phyloP scores from a whole-genome alignment of 2,888 invertebrate genomes.

The Agrochola lota region DNA sequence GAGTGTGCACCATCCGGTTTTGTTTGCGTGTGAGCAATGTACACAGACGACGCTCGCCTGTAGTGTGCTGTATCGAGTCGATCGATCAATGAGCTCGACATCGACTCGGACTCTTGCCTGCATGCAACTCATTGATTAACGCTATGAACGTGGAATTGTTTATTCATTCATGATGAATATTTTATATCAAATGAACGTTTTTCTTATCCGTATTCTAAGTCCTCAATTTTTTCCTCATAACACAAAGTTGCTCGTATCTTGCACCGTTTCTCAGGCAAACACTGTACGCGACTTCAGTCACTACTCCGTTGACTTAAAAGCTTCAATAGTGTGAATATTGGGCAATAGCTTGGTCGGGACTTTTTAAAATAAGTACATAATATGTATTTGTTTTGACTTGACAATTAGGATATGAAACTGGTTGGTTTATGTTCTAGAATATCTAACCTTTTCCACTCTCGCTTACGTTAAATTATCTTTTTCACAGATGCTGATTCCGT shows the following conservation, averaged over 20 bases:
- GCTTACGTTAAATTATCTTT: slow-evolving; percentile 42
- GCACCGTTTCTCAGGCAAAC: slow-evolving; percentile 32
- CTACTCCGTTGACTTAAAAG: slow-evolving; percentile 44
- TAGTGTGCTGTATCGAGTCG: slow-evolving; percentile 84
- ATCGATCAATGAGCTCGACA: slow-evolving; percentile 90
- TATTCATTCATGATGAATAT: slow-evolving; percentile 90
- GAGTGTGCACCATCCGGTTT: slow-evolving; percentile 89
- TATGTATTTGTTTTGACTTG: slow-evolving; percentile 4
- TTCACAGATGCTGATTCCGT: slow-evolving; percentile 68
- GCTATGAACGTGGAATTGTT: slow-evolving; percentile 90
- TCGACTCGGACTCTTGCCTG: slow-evolving; percentile 86
- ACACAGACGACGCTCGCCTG: slow-evolving; percentile 76
- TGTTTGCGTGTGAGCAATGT: slow-evolving; percentile 80
- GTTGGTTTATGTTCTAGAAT: background rate
- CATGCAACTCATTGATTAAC: slow-evolving; percentile 91
- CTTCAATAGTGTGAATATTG: slow-evolving; percentile 29
- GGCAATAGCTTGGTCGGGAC: background rate
- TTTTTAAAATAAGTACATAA: background rate
- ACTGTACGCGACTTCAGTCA: slow-evolving; percentile 40
- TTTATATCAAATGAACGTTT: slow-evolving; percentile 84
- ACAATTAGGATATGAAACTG: background rate
- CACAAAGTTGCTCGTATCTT: slow-evolving; percentile 33
- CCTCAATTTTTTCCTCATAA: slow-evolving; percentile 54
- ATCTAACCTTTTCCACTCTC: background rate
- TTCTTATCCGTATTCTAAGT: slow-evolving; percentile 75